These are phyloP conservation scores for Heterotis niloticus DNA, from an alignment of 2,113 vertebrate genomes.

Conservation along the genomic window DNA sequence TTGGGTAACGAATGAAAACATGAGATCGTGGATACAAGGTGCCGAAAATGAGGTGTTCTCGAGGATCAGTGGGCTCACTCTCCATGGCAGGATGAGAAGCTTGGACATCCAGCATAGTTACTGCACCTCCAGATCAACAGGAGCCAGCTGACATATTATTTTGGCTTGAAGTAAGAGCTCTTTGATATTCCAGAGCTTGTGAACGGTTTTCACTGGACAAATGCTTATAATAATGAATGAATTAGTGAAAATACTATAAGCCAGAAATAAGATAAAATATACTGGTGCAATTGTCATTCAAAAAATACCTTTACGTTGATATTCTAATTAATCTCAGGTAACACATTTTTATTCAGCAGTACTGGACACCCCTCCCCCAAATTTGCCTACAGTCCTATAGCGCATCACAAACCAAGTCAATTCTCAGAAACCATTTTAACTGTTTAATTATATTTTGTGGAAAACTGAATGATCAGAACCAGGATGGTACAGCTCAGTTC, in stretches of 20 bases:
- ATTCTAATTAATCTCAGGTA: too few species aligned
- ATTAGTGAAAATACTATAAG: not conserved
- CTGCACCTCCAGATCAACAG: not conserved
- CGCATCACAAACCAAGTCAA: not conserved
- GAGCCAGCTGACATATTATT: not conserved
- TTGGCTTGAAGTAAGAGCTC: not conserved
- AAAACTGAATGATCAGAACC: not conserved
- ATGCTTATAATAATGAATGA: not conserved
- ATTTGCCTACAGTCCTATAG: not conserved
- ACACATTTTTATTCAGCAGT: not conserved
- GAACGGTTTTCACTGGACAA: not conserved
- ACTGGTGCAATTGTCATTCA: not conserved
- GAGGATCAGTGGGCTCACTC: too few species aligned
- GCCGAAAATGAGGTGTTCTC: too few species aligned
- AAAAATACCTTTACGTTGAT: not conserved
- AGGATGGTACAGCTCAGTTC: not conserved
- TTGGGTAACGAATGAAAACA: too few species aligned
- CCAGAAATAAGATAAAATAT: not conserved
- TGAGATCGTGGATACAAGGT: too few species aligned
- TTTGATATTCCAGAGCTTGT: not conserved
- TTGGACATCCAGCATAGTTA: too few species aligned
- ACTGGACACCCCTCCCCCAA: not conserved
- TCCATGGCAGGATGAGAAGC: not conserved
- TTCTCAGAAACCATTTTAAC: not conserved
- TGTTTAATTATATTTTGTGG: slow-evolving; percentile 7